A percentile compares a stretch with the other conserved stretches of the same genome.
Evolutionary conservation across 2,888 invertebrate species (phyloP).

Genomic region (Tetheella fluctuosa): DNA sequence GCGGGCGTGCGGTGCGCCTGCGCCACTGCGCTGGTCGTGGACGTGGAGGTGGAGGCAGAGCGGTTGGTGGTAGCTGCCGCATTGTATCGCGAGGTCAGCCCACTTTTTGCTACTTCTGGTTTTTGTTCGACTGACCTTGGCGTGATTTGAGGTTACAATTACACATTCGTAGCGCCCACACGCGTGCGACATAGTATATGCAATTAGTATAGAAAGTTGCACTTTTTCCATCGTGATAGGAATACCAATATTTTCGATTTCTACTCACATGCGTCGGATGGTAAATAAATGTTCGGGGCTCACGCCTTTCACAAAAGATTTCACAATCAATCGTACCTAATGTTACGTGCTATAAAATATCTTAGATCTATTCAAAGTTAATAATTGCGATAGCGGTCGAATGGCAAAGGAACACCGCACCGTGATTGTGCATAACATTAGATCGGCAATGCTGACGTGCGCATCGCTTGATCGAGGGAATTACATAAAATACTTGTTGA

Average conservation of each 20-base stretch:
- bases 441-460: conserved; percentile 22
- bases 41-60: conserved; percentile 22
- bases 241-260: conserved; percentile 51
- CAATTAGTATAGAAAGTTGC: conserved; percentile 68
- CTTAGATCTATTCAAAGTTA: conserved; percentile 31
- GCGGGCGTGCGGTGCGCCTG: conserved; percentile 14
- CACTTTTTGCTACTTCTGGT: conserved; percentile 72
- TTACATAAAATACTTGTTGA: conserved; percentile 59
- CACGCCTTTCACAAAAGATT: conserved; percentile 47
- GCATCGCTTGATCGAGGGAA: conserved; percentile 31
- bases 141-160: conserved; percentile 70
- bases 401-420: conserved; percentile 26
- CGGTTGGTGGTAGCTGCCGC: conserved; percentile 41
- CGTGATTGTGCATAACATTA: conserved; percentile 45
- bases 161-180: conserved; percentile 58
- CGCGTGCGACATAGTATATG: conserved; percentile 52
- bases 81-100: conserved; percentile 68
- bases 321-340: conserved; percentile 41
- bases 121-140: conserved; percentile 70
- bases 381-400: conserved; percentile 29
- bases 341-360: conserved; percentile 35
- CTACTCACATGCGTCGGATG: conserved; percentile 39
- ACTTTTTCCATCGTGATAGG: conserved; percentile 73
- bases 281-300: conserved; percentile 36
- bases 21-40: conserved; percentile 20